Evolutionary conservation across 1,140 invertebrate genomes (phyloP).

Genomic region (Papilio helenus): DNA sequence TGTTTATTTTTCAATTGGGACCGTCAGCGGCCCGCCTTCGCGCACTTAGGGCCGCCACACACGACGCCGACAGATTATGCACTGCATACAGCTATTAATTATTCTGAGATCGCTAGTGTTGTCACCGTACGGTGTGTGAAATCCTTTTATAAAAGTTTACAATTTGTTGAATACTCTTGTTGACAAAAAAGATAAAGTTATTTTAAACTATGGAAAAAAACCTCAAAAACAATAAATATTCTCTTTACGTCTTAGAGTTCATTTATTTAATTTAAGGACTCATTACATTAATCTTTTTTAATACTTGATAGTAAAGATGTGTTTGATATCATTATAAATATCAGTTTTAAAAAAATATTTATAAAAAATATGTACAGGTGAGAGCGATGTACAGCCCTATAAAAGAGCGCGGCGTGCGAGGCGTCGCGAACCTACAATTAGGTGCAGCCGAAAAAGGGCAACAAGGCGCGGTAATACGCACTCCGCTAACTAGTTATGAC

Average conservation of each 20-base stretch:
- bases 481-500: conserved; percentile 71
- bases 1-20: conserved; percentile 78
- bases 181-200: background rate
- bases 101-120: conserved; percentile 3
- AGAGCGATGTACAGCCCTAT: conserved; percentile 60
- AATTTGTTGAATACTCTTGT: background rate
- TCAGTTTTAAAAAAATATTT: background rate
- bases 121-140: background rate
- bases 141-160: background rate
- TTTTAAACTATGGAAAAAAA: too few species aligned
- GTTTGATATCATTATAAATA: background rate
- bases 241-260: too few species aligned
- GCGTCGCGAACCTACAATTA: conserved; percentile 81
- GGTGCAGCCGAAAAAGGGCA: conserved; percentile 66
- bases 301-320: background rate
- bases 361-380: background rate
- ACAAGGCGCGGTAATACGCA: conserved; percentile 68
- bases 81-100: conserved; percentile 48
- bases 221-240: too few species aligned
- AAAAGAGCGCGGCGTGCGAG: conserved; percentile 59
- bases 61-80: conserved; percentile 66
- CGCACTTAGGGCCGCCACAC: conserved; percentile 71
- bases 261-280: too few species aligned
- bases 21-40: conserved; percentile 58
- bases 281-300: background rate